A percentile compares a stretch with the other conserved stretches of the same genome.
Conservation (phyloP, 1,140 invertebrate genomes). For the Drosophila subpulchrella region DNA sequence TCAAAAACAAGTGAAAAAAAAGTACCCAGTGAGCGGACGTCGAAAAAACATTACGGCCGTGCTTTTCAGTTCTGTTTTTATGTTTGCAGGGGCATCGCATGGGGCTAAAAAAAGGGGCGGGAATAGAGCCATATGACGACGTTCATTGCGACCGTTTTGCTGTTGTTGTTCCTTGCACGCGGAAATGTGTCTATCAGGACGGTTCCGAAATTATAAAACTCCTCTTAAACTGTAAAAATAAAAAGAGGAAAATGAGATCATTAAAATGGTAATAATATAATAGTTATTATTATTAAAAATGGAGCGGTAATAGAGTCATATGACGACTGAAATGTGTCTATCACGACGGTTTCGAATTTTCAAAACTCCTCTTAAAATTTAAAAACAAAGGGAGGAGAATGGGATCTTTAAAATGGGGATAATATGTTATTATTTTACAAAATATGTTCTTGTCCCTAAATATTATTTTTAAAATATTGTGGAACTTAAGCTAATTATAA, state of each 20-base stretch:
- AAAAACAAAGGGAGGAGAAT: neutral
- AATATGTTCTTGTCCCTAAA: no score
- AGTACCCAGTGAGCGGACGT: slow-evolving; percentile 21
- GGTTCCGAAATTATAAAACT: slow-evolving; percentile 4
- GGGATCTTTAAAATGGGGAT: neutral
- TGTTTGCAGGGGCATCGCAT: slow-evolving; percentile 10
- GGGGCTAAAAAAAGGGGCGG: slow-evolving; percentile 14
- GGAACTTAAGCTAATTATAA: neutral
- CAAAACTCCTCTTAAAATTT: neutral
- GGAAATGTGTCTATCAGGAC: slow-evolving; percentile 7
- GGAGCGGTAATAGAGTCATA: no score
- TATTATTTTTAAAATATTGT: neutral
- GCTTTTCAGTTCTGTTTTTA: slow-evolving; percentile 60
- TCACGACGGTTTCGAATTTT: neutral
- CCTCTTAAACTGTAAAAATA: neutral
- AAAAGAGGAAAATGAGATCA: neutral
- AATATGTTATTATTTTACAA: neutral
- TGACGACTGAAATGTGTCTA: slow-evolving; percentile 10
- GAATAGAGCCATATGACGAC: slow-evolving; percentile 50
- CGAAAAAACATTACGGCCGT: slow-evolving; percentile 65
- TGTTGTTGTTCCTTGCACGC: slow-evolving; percentile 10
- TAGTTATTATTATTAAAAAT: no score
- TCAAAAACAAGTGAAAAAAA: slow-evolving; percentile 27
- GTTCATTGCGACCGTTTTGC: slow-evolving; percentile 42
- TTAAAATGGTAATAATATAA: neutral